phyloP scores from a whole-genome alignment of 2,797 vertebrate genomes.

The Myoxocephalus aenaeus region DNA sequence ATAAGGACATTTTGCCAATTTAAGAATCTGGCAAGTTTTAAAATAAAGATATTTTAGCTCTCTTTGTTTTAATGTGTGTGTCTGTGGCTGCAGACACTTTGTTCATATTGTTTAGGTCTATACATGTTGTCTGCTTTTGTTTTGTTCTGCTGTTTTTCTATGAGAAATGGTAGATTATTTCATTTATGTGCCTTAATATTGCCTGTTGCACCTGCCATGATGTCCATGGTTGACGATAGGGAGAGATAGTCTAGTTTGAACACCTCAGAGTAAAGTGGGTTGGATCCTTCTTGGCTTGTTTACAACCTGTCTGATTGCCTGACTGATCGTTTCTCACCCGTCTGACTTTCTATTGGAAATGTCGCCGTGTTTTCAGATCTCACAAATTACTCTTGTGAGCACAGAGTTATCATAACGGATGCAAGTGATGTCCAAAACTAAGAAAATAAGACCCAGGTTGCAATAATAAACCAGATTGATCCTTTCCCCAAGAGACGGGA shows the following conservation, averaged over 20 bases:
- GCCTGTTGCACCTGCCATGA: not conserved
- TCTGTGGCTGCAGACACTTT: not conserved
- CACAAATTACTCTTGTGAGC: not conserved
- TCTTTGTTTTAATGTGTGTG: not conserved
- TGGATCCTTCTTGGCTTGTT: not conserved
- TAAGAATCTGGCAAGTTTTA: not conserved
- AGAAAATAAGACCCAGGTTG: not conserved
- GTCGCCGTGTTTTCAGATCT: not conserved
- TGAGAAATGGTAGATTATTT: not conserved
- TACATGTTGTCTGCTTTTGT: not conserved
- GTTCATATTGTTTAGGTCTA: not conserved
- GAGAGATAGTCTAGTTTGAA: not conserved
- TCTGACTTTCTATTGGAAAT: not conserved
- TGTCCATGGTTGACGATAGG: not conserved
- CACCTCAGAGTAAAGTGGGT: not conserved
- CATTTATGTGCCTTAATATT: not conserved
- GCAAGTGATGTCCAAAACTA: not conserved
- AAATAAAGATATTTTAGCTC: not conserved
- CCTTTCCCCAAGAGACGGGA: not conserved
- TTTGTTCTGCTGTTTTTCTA: not conserved
- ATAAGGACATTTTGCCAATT: not conserved
- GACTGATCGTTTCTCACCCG: not conserved
- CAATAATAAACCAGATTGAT: slow-evolving; percentile 3
- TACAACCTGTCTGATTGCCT: not conserved
- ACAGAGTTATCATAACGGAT: not conserved